Base-by-base conservation (phyloP, 2,113 vertebrate genomes). In the Festucalex cinctus region DNA sequence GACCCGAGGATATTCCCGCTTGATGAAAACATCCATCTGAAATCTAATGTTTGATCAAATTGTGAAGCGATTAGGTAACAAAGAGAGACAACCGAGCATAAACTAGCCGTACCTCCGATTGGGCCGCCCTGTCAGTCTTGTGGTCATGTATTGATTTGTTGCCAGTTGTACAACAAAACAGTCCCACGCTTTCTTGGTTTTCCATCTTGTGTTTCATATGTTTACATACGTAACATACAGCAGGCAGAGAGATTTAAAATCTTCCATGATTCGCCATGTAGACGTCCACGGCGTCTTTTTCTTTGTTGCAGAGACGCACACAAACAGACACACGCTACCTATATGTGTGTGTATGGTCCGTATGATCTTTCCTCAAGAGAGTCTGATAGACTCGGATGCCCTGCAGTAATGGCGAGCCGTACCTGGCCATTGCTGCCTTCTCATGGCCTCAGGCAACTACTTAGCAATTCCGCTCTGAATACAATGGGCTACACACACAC, bases 381-480 rank as follows among this genome's bases (percentile, higher is more conserved):
- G 86, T 85, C 87, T 89, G 78, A 78, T 85, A 75, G 86, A 87
- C 84, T 84, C 82, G 88, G 83, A 85, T 90, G 88, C 88, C 90
- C 89, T 88, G 86, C 86, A 87, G 90, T 86, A 83, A 90, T 75
- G 77, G 79, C 85, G 84, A 74, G 82, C 80, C 83, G 75, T 91
- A 92, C 88, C 88, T 92, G 88, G 76, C 83, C 81, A 76, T 89
- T 83, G 85, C 84, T 86, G 83, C 73, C 83, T 86, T 79, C 81
- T 83, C 76, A 78, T 90, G 74, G 87, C 92, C 91, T 89, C 78
- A 17, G 91, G 92, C 92, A 85, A 89, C 91, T 91, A 83, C 88
- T 93, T 90, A 91, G 83, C 87, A 86, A 92, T 92, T 92, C 91
- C 81, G 75, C 79, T 85, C 87, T 86, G 90, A 89, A 91, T 90